These are phyloP conservation scores for Aphidius ervi DNA, from an alignment of 1,140 invertebrate species.

Conservation along the genomic window DNA sequence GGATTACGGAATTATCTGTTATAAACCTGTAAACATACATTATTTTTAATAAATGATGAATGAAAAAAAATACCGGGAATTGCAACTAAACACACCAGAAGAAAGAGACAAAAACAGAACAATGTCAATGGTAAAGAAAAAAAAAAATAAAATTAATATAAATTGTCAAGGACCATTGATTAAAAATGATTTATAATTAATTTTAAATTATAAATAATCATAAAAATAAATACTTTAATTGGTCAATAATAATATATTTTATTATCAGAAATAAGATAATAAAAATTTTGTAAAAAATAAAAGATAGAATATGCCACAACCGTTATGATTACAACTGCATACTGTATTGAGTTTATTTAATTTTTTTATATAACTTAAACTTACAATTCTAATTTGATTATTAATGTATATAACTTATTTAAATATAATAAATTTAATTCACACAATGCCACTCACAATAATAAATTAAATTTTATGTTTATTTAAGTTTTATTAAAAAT, in stretches of 20 bases:
- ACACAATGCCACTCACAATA: conserved; percentile 34
- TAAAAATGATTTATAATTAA: not conserved
- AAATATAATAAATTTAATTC: conserved; percentile 38
- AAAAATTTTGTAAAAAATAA: too few relatives aligned
- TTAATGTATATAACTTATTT: not conserved
- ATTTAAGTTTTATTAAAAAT: too few relatives aligned
- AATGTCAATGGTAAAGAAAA: too few relatives aligned
- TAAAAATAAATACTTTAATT: not conserved
- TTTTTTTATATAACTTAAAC: too few relatives aligned
- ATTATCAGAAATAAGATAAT: too few relatives aligned
- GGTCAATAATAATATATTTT: too few relatives aligned
- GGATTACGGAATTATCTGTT: conserved; percentile 7
- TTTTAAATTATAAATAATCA: not conserved
- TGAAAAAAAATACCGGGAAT: conserved; percentile 7
- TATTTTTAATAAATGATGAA: not conserved
- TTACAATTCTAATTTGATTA: too few relatives aligned
- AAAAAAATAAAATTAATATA: too few relatives aligned
- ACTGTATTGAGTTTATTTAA: too few relatives aligned
- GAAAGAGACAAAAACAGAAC: too few relatives aligned
- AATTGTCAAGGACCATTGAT: not conserved
- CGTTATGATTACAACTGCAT: too few relatives aligned
- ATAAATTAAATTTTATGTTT: conserved; percentile 25
- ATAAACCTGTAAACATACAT: conserved; percentile 18
- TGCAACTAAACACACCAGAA: not conserved
- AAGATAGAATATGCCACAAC: too few relatives aligned